These are phyloP conservation scores for Acridotheres tristis DNA, from an alignment of 2,797 vertebrate genomes.

Conservation along the genomic window DNA sequence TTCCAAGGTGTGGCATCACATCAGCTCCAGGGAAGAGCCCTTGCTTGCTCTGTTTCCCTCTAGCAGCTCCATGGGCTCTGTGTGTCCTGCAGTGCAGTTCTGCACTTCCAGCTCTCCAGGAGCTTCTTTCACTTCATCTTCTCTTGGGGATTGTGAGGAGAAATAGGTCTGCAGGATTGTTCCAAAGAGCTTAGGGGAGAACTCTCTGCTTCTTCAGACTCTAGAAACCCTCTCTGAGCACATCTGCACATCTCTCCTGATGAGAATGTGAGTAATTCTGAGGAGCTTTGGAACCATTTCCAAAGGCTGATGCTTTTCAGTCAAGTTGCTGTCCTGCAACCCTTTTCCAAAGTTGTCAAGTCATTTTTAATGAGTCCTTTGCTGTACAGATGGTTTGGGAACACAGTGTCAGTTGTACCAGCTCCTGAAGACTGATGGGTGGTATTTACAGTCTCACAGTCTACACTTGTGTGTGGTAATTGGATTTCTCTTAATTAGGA, in stretches of 20 bases:
- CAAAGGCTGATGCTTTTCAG: neutral
- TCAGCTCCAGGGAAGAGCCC: no score
- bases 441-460: conserved; percentile 30
- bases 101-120: neutral
- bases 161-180: neutral
- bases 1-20: neutral
- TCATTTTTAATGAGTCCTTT: conserved; percentile 25
- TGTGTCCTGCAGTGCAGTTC: neutral
- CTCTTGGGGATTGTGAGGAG: neutral
- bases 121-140: neutral
- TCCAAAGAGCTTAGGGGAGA: neutral
- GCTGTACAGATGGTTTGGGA: conserved; percentile 51
- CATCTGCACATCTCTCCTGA: accelerated
- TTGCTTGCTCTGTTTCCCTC: neutral
- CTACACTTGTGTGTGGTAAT: conserved; percentile 13
- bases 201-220: neutral
- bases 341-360: neutral
- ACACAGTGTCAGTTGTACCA: neutral
- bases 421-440: conserved; percentile 43
- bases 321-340: neutral
- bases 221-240: neutral
- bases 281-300: neutral
- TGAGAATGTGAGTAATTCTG: neutral
- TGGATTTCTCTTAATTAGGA: conserved; percentile 59
- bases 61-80: neutral